phyloP scores from a whole-genome alignment of 2,888 invertebrate species.

The Arctia plantaginis region DNA sequence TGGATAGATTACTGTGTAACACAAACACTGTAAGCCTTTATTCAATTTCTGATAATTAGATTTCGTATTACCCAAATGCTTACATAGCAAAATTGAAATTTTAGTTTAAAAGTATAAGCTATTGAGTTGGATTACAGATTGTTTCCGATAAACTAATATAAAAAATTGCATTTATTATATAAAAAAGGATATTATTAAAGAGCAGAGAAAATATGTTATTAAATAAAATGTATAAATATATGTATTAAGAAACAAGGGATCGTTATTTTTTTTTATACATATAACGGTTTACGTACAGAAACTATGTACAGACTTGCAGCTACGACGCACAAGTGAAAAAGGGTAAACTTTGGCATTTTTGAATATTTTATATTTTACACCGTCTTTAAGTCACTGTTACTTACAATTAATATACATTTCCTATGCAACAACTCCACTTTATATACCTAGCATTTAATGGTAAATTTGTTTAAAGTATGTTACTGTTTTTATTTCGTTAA shows the following conservation, averaged over 20 bases:
- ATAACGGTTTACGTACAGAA: slow-evolving; percentile 27
- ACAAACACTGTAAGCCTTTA: no score
- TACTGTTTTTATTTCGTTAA: neutral
- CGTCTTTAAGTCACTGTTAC: neutral
- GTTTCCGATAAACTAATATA: neutral
- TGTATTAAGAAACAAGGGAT: no score
- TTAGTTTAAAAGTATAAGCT: neutral
- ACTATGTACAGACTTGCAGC: slow-evolving; percentile 21
- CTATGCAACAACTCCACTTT: neutral
- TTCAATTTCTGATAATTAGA: no score
- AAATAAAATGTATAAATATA: no score
- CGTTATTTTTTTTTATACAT: neutral
- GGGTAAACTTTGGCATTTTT: slow-evolving; percentile 33
- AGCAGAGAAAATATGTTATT: no score
- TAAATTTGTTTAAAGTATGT: neutral
- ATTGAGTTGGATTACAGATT: no score
- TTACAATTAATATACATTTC: neutral
- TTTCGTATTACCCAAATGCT: no score
- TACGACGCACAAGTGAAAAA: slow-evolving; percentile 20
- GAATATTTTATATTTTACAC: neutral
- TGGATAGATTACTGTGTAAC: no score
- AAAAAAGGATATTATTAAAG: neutral
- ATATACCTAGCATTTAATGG: neutral
- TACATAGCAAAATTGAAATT: neutral
- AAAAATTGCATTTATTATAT: no score